Evolutionary conservation across 2,113 vertebrate species (phyloP).

Genomic region (Mesitornis unicolor): DNA sequence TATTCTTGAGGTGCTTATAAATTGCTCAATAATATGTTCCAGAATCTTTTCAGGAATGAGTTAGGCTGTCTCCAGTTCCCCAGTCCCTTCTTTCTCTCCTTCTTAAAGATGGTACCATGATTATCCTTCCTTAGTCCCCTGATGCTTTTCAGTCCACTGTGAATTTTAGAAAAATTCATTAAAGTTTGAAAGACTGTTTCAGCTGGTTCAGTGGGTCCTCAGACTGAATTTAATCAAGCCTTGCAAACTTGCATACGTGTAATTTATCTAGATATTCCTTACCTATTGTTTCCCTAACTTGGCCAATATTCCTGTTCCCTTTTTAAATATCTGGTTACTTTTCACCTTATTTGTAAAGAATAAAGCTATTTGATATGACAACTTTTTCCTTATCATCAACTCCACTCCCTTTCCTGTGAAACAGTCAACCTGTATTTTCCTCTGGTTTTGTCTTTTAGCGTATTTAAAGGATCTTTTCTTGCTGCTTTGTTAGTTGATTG

Average conservation of each 20-base stretch:
- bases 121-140: not conserved
- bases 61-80: slow-evolving; percentile 12
- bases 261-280: not conserved
- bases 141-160: not conserved
- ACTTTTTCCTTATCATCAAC: not conserved
- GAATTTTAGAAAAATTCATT: not conserved
- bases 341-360: not conserved
- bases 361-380: not conserved
- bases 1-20: slow-evolving; percentile 53
- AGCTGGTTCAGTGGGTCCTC: not conserved
- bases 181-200: not conserved
- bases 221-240: not conserved
- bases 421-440: not conserved
- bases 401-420: not conserved
- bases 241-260: not conserved
- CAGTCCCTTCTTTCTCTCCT: slow-evolving; percentile 26
- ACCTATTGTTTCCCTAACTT: not conserved
- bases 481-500: not conserved
- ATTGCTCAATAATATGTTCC: slow-evolving; percentile 49
- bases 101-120: slow-evolving; percentile 3
- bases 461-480: not conserved
- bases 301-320: not conserved
- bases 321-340: not conserved
- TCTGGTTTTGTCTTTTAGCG: not conserved
- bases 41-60: slow-evolving; percentile 39